phyloP scores from a whole-genome alignment of 2,888 invertebrate species.

The Perizoma affinitatum region DNA sequence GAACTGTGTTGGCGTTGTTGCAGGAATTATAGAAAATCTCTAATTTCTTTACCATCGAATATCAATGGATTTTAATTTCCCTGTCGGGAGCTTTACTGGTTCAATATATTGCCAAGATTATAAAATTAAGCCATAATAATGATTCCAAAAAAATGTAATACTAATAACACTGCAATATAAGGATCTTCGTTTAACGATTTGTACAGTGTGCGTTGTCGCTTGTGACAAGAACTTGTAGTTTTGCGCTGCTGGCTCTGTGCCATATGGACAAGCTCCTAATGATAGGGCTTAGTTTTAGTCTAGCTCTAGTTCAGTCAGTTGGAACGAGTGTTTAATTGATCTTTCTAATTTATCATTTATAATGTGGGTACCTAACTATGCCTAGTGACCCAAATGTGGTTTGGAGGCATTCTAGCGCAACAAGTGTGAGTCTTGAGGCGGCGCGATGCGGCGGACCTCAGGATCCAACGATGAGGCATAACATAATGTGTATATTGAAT shows the following conservation, averaged over 20 bases:
- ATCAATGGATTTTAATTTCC: too few species aligned
- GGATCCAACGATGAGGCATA: constrained; percentile 36
- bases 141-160: neutral
- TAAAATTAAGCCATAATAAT: too few species aligned
- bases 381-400: constrained; percentile 44
- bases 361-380: constrained; percentile 36
- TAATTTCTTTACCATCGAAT: too few species aligned
- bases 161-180: constrained; percentile 5
- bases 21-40: too few species aligned
- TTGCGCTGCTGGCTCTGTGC: constrained; percentile 46
- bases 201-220: constrained; percentile 35
- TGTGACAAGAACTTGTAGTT: constrained; percentile 48
- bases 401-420: constrained; percentile 44
- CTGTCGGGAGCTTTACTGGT: too few species aligned
- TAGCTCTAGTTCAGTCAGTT: constrained; percentile 37
- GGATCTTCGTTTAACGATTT: constrained; percentile 22
- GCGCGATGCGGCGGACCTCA: constrained; percentile 39
- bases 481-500: constrained; percentile 14
- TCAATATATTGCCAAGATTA: too few species aligned
- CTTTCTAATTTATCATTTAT: constrained; percentile 35
- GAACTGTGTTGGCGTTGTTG: too few species aligned
- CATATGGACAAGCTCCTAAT: constrained; percentile 47
- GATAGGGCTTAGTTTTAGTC: constrained; percentile 44
- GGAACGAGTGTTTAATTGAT: constrained; percentile 39
- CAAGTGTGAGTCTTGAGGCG: constrained; percentile 52